A percentile compares a stretch with the other conserved stretches of the same genome.
These are phyloP conservation scores for Pardalotus punctatus DNA, from an alignment of 2,113 vertebrate genomes.

Conservation along the genomic window DNA sequence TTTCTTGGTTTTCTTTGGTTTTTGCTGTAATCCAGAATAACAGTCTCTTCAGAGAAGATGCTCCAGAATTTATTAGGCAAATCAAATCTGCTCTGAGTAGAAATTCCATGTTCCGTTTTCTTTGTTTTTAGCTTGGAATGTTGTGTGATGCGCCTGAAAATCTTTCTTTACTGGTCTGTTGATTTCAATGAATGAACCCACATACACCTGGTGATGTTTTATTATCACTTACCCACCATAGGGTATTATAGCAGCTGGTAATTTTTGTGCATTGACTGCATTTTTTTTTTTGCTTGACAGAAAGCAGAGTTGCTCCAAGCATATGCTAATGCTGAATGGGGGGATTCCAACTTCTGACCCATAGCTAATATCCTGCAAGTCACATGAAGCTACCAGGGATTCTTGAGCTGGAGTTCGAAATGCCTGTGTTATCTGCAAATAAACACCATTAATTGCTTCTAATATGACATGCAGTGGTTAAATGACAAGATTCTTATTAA, in stretches of 20 bases:
- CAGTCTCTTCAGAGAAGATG: neutral
- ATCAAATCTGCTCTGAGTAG: neutral
- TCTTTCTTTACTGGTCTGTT: neutral
- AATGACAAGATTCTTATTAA: conserved; percentile 41
- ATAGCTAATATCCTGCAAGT: conserved; percentile 65
- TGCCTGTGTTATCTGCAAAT: conserved; percentile 60
- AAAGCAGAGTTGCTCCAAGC: conserved; percentile 32
- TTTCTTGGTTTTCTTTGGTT: neutral
- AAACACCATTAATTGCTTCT: conserved; percentile 62
- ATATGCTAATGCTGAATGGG: conserved; percentile 45
- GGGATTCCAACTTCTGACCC: conserved; percentile 63
- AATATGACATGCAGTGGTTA: conserved; percentile 22
- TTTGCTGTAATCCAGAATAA: neutral
- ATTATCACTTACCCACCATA: neutral
- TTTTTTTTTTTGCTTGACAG: conserved; percentile 35
- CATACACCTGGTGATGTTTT: neutral
- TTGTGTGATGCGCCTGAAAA: neutral
- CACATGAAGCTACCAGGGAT: conserved; percentile 46
- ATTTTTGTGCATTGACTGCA: conserved; percentile 18
- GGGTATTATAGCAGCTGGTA: neutral
- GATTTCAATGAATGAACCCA: neutral
- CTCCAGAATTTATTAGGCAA: neutral
- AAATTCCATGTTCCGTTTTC: neutral
- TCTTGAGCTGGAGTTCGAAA: conserved; percentile 51
- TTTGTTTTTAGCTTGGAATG: neutral